Evolutionary conservation across 2,888 invertebrate genomes (phyloP).

Genomic region (Oxyteleia sp.): DNA sequence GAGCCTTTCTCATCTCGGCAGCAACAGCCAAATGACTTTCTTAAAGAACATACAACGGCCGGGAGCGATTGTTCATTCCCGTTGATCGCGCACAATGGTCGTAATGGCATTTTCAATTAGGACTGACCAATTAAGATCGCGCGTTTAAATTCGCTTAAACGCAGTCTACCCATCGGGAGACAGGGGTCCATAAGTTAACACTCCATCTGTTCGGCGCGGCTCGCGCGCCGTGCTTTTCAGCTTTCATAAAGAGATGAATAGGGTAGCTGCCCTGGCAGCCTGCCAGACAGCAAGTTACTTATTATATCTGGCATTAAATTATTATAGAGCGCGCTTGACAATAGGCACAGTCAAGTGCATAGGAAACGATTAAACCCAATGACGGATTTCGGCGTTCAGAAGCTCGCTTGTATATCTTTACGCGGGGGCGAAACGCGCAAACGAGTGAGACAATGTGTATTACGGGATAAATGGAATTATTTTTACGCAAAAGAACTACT

Average conservation of each 20-base stretch:
- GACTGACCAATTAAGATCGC: conserved; percentile 84
- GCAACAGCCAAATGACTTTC: conserved; percentile 63
- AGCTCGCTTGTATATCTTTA: conserved; percentile 64
- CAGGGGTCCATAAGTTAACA: conserved; percentile 84
- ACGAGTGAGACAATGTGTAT: conserved; percentile 62
- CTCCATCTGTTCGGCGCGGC: conserved; percentile 80
- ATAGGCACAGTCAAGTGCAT: conserved; percentile 87
- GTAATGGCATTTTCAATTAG: conserved; percentile 83
- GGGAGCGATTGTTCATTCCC: conserved; percentile 55
- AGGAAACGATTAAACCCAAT: conserved; percentile 87
- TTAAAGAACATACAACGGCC: conserved; percentile 57
- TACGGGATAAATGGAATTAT: conserved; percentile 39
- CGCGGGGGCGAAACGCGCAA: conserved; percentile 43
- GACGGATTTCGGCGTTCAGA: conserved; percentile 75
- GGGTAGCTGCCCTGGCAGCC: conserved; percentile 83
- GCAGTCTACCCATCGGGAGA: conserved; percentile 77
- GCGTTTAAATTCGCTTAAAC: conserved; percentile 80
- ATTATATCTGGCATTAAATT: conserved; percentile 88
- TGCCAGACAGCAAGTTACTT: conserved; percentile 87
- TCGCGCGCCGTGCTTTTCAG: conserved; percentile 82
- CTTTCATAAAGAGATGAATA: conserved; percentile 86
- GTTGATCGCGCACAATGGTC: conserved; percentile 68
- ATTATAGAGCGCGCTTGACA: conserved; percentile 86
- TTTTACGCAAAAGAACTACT: conserved; percentile 36
- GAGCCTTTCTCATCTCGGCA: conserved; percentile 26